Percentiles rank a stretch among this genome's conserved stretches.
These are phyloP conservation scores for Micromys minutus DNA, from an alignment of 2,113 vertebrate genomes.

Conservation along the genomic window DNA sequence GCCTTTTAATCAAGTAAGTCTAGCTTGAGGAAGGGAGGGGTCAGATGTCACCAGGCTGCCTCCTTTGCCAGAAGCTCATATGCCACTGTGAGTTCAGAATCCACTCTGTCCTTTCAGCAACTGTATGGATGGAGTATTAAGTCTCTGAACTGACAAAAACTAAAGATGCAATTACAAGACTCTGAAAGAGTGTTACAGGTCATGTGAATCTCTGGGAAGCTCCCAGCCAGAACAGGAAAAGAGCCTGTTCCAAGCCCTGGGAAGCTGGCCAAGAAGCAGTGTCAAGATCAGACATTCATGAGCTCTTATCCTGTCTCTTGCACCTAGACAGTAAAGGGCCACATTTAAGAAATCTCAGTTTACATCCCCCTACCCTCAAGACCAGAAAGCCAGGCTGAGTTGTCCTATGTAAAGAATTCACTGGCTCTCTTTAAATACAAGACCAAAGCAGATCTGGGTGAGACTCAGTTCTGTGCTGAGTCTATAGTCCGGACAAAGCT, in stretches of 20 bases:
- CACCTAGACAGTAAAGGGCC: not conserved
- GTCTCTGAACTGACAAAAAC: not conserved
- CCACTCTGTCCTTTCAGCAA: not conserved
- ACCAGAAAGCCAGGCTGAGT: not conserved
- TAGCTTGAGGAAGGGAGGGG: not conserved
- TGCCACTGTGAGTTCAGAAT: not conserved
- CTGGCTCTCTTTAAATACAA: not conserved
- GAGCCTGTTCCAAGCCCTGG: not conserved
- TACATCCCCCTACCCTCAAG: not conserved
- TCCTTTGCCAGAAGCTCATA: not conserved
- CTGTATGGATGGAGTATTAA: not conserved
- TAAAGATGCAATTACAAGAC: constrained; percentile 2
- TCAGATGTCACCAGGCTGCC: not conserved
- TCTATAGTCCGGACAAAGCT: not conserved
- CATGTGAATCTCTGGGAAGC: not conserved
- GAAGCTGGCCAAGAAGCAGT: not conserved
- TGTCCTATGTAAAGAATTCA: not conserved
- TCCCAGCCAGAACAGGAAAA: not conserved
- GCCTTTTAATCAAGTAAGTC: not conserved
- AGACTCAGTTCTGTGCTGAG: not conserved
- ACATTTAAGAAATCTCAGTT: not conserved
- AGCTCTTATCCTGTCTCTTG: not conserved
- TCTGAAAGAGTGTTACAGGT: not conserved
- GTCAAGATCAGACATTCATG: not conserved
- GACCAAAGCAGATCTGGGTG: not conserved